Base-by-base conservation (phyloP, 2,888 invertebrate genomes). In the Lymantria dispar region DNA sequence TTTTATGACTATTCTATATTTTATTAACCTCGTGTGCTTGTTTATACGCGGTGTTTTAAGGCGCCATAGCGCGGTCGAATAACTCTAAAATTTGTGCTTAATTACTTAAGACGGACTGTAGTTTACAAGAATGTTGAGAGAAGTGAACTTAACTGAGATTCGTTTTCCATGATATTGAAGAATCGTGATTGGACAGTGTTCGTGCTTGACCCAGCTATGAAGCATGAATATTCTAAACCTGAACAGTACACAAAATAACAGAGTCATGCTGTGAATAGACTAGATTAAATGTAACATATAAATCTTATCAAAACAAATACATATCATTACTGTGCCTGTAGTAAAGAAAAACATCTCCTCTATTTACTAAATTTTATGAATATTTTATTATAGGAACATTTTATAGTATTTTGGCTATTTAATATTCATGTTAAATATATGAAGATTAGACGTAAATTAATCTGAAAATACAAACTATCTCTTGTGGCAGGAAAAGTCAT, bases 291-390 rank as follows among this genome's bases (percentile, higher is more conserved):
- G 81, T 68, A 85, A 74, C 54, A 61, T 74, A 78, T 22, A 71
- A 58, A 66, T 57, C 64, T 68, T 76, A 80, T 76, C 68, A 76
- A 46, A 81, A 76, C 72, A 77, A 80, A 87, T 87, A 89, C 89
- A 90, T 90, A 90, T 90, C 89, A 89, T 80, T 69, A 75, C 64
- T 83, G 89, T 90, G 90, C 89, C 89, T 89, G 74, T 85, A 88
- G 70, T 70, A 60, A 72, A 78, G 78, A 22, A 76, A 72, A 68
- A 74, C 65, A 62, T 54, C 64, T 55, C 12, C 1, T 64, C 71
- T 74, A 76, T 73, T 71, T 76, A 74, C 72, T 54, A 55, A 59
- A 53, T 72, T 69, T 64, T 65, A 65, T 48, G 47, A 66, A 63
- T 62, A 29, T 65, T 72, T 64, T 56, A 65, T 66, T 57, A 42